Evolutionary conservation across 1,140 invertebrate species (phyloP).

Genomic region (Oedothorax gibbosus): DNA sequence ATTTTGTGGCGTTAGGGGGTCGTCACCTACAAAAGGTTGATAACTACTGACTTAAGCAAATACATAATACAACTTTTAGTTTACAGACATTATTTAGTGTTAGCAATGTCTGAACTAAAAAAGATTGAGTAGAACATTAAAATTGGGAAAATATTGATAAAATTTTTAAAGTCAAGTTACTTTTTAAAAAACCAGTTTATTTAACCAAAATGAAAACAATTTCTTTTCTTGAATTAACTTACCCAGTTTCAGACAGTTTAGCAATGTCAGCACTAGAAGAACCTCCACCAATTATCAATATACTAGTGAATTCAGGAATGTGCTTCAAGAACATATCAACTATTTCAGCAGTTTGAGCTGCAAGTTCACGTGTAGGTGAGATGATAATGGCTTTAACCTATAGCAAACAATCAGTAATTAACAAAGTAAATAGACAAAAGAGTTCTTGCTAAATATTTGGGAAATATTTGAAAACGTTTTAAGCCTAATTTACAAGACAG

Average conservation of each 20-base stretch:
- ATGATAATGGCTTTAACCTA: constrained; percentile 90
- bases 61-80: too few relatives aligned
- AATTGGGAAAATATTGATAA: background rate
- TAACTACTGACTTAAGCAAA: too few relatives aligned
- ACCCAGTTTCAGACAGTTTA: constrained; percentile 77
- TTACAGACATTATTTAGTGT: too few relatives aligned
- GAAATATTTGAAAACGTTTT: too few relatives aligned
- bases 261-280: constrained; percentile 77
- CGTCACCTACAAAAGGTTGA: too few relatives aligned
- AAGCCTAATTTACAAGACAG: too few relatives aligned
- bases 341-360: constrained; percentile 87
- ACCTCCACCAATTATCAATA: constrained; percentile 85
- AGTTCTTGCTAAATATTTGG: too few relatives aligned
- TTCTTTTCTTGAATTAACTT: background rate
- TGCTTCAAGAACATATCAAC: constrained; percentile 74
- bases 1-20: too few relatives aligned
- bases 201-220: background rate
- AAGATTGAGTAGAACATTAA: too few relatives aligned
- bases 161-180: background rate
- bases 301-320: constrained; percentile 67
- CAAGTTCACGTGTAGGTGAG: constrained; percentile 93
- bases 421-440: too few relatives aligned
- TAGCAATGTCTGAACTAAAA: too few relatives aligned
- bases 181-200: background rate
- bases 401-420: constrained; percentile 5